Evolutionary conservation across 2,797 vertebrate species (phyloP).

Genomic region (Anguilla obscura): DNA sequence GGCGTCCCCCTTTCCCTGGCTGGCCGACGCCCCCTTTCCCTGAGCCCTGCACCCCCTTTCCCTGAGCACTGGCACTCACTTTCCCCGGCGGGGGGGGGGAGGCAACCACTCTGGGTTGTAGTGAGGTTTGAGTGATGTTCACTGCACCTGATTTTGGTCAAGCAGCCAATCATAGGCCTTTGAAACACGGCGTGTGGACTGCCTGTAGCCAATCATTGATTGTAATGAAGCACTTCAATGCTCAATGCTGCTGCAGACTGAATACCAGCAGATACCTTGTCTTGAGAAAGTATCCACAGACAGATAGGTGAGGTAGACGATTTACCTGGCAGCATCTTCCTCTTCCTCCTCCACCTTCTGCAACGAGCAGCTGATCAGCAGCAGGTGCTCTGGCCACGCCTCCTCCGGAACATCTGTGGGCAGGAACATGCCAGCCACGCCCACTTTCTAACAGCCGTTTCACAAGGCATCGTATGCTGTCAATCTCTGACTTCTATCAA

Average conservation of each 20-base stretch:
- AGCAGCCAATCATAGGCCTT: too few species aligned
- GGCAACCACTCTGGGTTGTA: too few species aligned
- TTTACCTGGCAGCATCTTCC: slow-evolving; percentile 54
- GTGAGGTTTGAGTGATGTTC: too few species aligned
- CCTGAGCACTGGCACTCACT: slow-evolving; percentile 51
- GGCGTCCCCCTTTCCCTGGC: neutral
- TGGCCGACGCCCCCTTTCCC: neutral
- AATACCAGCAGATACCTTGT: too few species aligned
- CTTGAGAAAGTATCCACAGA: slow-evolving; percentile 30
- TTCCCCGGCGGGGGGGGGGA: slow-evolving; percentile 28
- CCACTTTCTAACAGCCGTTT: neutral
- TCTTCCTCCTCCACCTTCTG: slow-evolving; percentile 52
- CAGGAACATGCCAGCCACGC: slow-evolving; percentile 31
- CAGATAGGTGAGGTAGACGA: slow-evolving; percentile 36
- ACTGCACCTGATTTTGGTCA: too few species aligned
- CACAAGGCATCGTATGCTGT: neutral
- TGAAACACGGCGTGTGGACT: too few species aligned
- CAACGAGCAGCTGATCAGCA: slow-evolving; percentile 67
- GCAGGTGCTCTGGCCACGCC: slow-evolving; percentile 68
- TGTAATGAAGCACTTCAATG: too few species aligned
- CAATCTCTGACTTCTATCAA: neutral
- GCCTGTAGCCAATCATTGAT: too few species aligned
- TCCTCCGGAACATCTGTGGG: slow-evolving; percentile 66
- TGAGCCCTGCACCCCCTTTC: slow-evolving; percentile 42
- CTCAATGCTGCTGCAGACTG: too few species aligned